A percentile compares a stretch with the other conserved stretches of the same genome.
Conservation (phyloP, 2,888 invertebrate species). For the Antitype chi region DNA sequence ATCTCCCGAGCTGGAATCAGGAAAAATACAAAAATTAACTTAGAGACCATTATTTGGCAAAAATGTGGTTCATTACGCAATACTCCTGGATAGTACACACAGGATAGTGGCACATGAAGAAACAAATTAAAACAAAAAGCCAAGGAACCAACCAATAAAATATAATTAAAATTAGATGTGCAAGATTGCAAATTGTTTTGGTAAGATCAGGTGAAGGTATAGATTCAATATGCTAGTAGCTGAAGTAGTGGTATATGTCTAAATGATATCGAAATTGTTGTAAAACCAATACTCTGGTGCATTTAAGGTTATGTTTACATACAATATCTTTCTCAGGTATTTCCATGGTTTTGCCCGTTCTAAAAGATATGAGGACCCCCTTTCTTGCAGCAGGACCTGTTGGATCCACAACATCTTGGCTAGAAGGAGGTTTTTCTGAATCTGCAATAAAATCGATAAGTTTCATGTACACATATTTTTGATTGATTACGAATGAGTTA, state of each 20-base stretch:
- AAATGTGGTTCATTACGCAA: neutral
- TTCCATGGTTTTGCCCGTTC: slow-evolving; percentile 95
- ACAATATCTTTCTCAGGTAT: slow-evolving; percentile 97
- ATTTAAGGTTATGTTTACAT: slow-evolving; percentile 84
- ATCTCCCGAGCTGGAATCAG: slow-evolving; percentile 94
- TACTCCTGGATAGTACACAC: neutral
- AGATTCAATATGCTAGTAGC: neutral
- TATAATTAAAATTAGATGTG: neutral
- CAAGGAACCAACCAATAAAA: neutral
- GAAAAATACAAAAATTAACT: slow-evolving; percentile 10
- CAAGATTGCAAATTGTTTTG: neutral
- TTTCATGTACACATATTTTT: neutral
- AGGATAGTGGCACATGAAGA: neutral
- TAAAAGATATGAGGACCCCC: slow-evolving; percentile 95
- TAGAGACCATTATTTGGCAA: neutral
- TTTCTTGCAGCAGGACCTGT: slow-evolving; percentile 95
- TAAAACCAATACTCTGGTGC: neutral
- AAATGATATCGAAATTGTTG: neutral
- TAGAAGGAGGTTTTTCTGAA: slow-evolving; percentile 83
- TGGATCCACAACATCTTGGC: slow-evolving; percentile 92
- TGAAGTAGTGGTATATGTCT: neutral
- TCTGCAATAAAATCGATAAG: slow-evolving; percentile 74
- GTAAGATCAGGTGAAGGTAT: neutral
- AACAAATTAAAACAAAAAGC: neutral
- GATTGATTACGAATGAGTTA: neutral